These are phyloP conservation scores for Drosophila pachea DNA, from an alignment of 1,140 invertebrate genomes.

Conservation along the genomic window DNA sequence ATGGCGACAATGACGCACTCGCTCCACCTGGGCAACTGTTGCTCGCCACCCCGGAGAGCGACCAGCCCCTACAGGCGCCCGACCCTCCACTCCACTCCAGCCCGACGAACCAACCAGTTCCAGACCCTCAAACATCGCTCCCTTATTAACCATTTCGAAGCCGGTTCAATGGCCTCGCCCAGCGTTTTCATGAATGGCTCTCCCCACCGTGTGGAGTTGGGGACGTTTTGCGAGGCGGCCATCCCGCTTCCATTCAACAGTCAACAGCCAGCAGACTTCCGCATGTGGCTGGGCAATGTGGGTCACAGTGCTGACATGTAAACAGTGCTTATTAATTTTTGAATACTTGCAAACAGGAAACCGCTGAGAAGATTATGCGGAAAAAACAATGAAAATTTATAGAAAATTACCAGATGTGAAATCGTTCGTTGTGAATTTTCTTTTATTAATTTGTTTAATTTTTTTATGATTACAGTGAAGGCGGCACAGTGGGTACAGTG, in stretches of 20 bases:
- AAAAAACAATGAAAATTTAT: neutral
- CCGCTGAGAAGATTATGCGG: neutral
- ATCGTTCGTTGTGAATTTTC: too few species aligned
- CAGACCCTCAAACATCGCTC: slow-evolving; percentile 28
- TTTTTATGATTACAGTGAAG: too few species aligned
- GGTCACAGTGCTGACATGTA: slow-evolving; percentile 41
- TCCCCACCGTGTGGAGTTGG: neutral
- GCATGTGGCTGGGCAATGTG: slow-evolving; percentile 49
- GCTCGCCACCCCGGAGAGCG: slow-evolving; percentile 16
- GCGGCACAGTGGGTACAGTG: too few species aligned
- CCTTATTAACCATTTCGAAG: slow-evolving; percentile 58
- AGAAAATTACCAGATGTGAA: neutral
- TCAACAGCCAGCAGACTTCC: slow-evolving; percentile 64
- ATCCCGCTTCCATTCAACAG: slow-evolving; percentile 1
- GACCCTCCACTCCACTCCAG: too few species aligned
- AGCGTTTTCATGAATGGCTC: slow-evolving; percentile 63
- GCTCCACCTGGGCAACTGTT: slow-evolving; percentile 54
- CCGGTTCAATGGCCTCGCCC: slow-evolving; percentile 68
- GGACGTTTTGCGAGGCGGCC: neutral
- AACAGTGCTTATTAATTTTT: slow-evolving; percentile 44
- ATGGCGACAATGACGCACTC: slow-evolving; percentile 46
- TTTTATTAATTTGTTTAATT: too few species aligned
- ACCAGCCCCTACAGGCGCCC: slow-evolving; percentile 31
- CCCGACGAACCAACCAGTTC: too few species aligned
- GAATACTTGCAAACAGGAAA: slow-evolving; percentile 9